Conservation (phyloP, 1,140 invertebrate genomes). For the Brachionus asplanchnoidis region DNA sequence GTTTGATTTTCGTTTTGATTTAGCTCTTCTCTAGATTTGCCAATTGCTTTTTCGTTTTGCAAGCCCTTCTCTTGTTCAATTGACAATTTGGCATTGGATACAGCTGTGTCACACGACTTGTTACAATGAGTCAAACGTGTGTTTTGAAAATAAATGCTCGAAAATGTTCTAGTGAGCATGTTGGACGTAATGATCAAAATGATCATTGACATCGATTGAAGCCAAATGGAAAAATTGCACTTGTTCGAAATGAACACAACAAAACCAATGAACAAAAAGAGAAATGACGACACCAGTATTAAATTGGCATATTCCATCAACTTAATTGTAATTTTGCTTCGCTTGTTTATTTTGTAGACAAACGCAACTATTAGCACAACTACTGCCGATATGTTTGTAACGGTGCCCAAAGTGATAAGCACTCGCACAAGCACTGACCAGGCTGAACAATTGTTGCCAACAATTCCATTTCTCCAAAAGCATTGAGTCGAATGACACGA, state of each 20-base stretch:
- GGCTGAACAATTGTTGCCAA: background rate
- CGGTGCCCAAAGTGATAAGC: background rate
- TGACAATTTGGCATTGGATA: slow-evolving; percentile 12
- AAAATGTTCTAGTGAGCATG: slow-evolving; percentile 15
- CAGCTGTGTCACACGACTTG: slow-evolving; percentile 10
- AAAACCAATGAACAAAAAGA: slow-evolving; percentile 5
- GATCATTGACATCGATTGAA: slow-evolving; percentile 21
- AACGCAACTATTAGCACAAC: slow-evolving; percentile 3
- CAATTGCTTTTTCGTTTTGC: background rate
- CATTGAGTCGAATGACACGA: background rate
- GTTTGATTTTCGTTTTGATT: background rate
- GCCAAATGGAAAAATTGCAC: slow-evolving; percentile 17
- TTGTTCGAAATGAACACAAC: slow-evolving; percentile 13
- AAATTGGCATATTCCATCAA: slow-evolving; percentile 29
- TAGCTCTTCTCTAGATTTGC: background rate
- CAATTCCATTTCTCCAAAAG: slow-evolving; percentile 16
- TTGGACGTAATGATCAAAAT: slow-evolving; percentile 28
- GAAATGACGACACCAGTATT: background rate
- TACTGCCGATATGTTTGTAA: background rate
- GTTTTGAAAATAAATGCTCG: slow-evolving; percentile 30
- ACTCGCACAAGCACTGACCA: slow-evolving; percentile 11
- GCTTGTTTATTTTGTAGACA: slow-evolving; percentile 20
- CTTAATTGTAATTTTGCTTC: background rate
- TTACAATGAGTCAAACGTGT: slow-evolving; percentile 4
- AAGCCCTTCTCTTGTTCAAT: background rate